Percentiles rank a stretch among this genome's conserved stretches.
Evolutionary conservation across 2,888 invertebrate species (phyloP).

Genomic region (Amblyjoppa fuscipennis): DNA sequence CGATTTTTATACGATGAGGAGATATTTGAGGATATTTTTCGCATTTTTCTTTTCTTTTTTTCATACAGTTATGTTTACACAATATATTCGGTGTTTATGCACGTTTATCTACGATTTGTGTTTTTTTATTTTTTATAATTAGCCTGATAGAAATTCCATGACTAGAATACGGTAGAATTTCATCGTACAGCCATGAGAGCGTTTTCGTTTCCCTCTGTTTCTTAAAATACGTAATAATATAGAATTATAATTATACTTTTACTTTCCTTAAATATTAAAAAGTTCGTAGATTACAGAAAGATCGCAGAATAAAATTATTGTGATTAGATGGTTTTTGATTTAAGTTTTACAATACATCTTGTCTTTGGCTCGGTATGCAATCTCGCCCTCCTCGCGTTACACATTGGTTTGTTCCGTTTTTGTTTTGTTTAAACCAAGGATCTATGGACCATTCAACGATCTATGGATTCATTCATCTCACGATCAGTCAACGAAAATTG

Average conservation of each 20-base stretch:
- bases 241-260: slow-evolving; percentile 43
- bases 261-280: slow-evolving; percentile 42
- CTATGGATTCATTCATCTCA: not conserved
- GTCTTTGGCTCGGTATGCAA: slow-evolving; percentile 51
- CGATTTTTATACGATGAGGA: slow-evolving; percentile 16
- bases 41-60: slow-evolving; percentile 21
- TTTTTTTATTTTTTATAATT: slow-evolving; percentile 42
- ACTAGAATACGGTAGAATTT: slow-evolving; percentile 74
- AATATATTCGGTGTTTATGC: slow-evolving; percentile 2
- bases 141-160: slow-evolving; percentile 72
- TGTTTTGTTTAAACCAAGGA: not conserved
- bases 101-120: slow-evolving; percentile 8
- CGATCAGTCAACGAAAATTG: not conserved
- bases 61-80: slow-evolving; percentile 14
- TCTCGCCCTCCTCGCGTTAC: not conserved
- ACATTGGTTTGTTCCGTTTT: not conserved
- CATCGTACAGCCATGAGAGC: slow-evolving; percentile 76
- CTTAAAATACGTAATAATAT: slow-evolving; percentile 57
- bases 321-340: slow-evolving; percentile 10
- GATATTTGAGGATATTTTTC: slow-evolving; percentile 3
- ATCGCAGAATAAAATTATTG: slow-evolving; percentile 23
- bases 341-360: slow-evolving; percentile 28
- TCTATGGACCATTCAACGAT: not conserved
- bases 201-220: slow-evolving; percentile 78
- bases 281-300: slow-evolving; percentile 34